phyloP scores from a whole-genome alignment of 2,113 vertebrate genomes.

The Hippolais icterina region DNA sequence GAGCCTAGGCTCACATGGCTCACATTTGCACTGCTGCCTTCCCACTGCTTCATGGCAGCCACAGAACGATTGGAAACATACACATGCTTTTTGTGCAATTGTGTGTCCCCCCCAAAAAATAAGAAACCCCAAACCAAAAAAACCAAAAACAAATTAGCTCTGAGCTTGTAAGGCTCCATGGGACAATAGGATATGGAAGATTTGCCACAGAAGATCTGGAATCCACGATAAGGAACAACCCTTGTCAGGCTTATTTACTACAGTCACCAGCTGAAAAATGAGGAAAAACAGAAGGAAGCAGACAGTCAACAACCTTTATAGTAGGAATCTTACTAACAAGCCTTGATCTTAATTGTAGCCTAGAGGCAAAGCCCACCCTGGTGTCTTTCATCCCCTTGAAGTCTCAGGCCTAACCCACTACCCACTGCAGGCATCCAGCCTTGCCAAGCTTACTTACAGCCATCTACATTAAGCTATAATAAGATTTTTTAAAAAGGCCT shows the following conservation, averaged over 20 bases:
- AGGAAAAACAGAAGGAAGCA: slow-evolving; percentile 60
- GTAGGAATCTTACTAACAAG: slow-evolving; percentile 42
- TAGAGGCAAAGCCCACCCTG: slow-evolving; percentile 59
- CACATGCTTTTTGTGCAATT: not conserved
- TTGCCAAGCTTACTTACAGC: slow-evolving; percentile 17
- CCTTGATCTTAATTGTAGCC: slow-evolving; percentile 60
- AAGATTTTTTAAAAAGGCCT: not conserved
- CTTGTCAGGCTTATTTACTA: slow-evolving; percentile 50
- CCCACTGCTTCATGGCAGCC: not conserved
- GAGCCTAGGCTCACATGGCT: not conserved
- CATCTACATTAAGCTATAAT: not conserved
- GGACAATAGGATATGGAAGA: not conserved
- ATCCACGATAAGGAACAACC: slow-evolving; percentile 15
- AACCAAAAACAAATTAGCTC: not conserved
- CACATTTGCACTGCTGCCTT: not conserved
- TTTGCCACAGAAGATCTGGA: slow-evolving; percentile 18
- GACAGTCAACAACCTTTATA: slow-evolving; percentile 58
- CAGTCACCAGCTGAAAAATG: slow-evolving; percentile 48
- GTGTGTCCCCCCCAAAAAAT: not conserved
- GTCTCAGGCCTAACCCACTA: slow-evolving; percentile 17
- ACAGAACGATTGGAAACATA: not conserved
- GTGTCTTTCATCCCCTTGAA: slow-evolving; percentile 55
- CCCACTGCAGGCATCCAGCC: slow-evolving; percentile 8
- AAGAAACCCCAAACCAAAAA: not conserved
- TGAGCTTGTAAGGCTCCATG: not conserved